Evolutionary conservation across 2,888 invertebrate species (phyloP).

Genomic region (Athalia circularis): DNA sequence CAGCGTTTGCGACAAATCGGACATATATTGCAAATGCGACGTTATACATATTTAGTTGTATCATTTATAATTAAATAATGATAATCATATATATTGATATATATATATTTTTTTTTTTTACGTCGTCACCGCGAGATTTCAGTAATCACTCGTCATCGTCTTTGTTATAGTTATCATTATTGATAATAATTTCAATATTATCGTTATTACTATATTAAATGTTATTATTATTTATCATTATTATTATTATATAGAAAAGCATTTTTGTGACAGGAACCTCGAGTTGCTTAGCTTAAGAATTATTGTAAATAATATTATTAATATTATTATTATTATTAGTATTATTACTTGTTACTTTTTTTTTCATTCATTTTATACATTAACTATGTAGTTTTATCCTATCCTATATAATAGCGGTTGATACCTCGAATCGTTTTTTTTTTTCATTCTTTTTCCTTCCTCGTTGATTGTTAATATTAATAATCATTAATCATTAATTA

Average conservation of each 20-base stretch:
- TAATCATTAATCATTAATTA: background rate
- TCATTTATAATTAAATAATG: conserved; percentile 54
- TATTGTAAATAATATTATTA: too few relatives aligned
- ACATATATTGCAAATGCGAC: background rate
- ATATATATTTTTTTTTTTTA: conserved; percentile 60
- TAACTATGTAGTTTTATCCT: background rate
- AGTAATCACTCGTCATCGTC: background rate
- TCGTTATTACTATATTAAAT: too few relatives aligned
- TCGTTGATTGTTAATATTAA: background rate
- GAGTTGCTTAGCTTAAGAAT: conserved; percentile 71
- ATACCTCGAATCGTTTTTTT: background rate
- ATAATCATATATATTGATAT: conserved; percentile 63
- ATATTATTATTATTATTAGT: too few relatives aligned
- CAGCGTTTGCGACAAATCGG: too few relatives aligned
- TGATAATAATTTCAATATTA: background rate
- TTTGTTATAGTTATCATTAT: background rate
- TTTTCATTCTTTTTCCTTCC: background rate
- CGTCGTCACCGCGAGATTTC: background rate
- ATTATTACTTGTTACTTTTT: conserved; percentile 62
- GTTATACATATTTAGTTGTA: background rate
- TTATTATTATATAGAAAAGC: conserved; percentile 65
- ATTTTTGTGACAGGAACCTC: conserved; percentile 71
- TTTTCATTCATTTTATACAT: conserved; percentile 25
- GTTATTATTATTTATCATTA: background rate
- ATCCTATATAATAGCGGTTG: too few relatives aligned